Percentiles rank a stretch among this genome's conserved stretches.
phyloP scores from a whole-genome alignment of 2,888 invertebrate species.

The Cyrtodaria siliqua region DNA sequence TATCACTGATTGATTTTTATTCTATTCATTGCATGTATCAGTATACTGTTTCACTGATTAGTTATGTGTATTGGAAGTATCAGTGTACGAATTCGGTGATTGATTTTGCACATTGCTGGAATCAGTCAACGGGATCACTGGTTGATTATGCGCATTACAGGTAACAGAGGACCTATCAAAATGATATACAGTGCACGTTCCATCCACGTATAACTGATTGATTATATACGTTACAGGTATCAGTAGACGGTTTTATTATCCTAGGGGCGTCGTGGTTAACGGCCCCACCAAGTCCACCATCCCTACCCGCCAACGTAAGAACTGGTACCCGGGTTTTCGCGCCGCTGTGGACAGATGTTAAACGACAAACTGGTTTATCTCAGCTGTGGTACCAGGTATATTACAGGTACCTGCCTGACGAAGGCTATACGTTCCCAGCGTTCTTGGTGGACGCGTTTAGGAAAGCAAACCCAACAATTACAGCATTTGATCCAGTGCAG shows the following conservation, averaged over 20 bases:
- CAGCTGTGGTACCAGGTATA: conserved; percentile 44
- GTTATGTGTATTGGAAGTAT: too few relatives aligned
- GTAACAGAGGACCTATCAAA: too few relatives aligned
- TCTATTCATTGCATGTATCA: too few relatives aligned
- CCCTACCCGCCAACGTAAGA: conserved; percentile 1
- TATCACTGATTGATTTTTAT: too few relatives aligned
- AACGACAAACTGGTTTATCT: background rate
- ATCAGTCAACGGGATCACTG: too few relatives aligned
- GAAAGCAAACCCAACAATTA: background rate
- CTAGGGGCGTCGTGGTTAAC: conserved; percentile 27
- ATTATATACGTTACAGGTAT: too few relatives aligned
- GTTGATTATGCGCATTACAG: too few relatives aligned
- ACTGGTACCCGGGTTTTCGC: conserved; percentile 19
- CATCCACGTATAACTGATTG: too few relatives aligned
- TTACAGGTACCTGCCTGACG: conserved; percentile 28
- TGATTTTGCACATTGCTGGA: too few relatives aligned
- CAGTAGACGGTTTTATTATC: conserved; percentile 37
- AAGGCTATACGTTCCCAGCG: conserved; percentile 6
- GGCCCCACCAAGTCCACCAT: conserved; percentile 31
- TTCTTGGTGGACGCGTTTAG: conserved; percentile 4
- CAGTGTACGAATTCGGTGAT: too few relatives aligned
- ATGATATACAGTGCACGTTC: too few relatives aligned
- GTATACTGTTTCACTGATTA: too few relatives aligned
- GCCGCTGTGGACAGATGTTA: conserved; percentile 45
- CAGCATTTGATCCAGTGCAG: conserved; percentile 11